A percentile compares a stretch with the other conserved stretches of the same genome.
phyloP scores from a whole-genome alignment of 2,113 vertebrate species.

The Tamias sibiricus region DNA sequence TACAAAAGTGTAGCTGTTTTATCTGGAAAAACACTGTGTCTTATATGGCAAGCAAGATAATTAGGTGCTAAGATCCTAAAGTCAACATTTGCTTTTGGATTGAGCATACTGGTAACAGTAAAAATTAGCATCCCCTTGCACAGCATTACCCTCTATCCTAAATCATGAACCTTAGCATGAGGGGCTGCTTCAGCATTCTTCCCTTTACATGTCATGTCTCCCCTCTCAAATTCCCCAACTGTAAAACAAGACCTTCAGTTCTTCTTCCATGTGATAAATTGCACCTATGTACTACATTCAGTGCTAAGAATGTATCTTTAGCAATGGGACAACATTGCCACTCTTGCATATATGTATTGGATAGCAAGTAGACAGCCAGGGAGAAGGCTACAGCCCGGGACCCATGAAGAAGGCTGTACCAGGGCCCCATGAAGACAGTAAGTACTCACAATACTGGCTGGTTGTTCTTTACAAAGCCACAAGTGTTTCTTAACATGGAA shows the following conservation, averaged over 20 bases:
- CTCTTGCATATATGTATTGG: not conserved
- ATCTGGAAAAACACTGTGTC: not conserved
- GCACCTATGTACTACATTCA: rapidly evolving
- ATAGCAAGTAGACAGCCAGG: not conserved
- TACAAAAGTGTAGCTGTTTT: not conserved
- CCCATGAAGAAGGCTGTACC: not conserved
- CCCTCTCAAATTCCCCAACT: not conserved
- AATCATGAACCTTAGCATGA: conserved; percentile 37
- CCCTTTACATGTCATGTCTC: not conserved
- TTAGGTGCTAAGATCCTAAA: conserved; percentile 29
- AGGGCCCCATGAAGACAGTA: not conserved
- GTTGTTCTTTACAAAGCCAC: conserved; percentile 14
- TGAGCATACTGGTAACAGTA: not conserved
- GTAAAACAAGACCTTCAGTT: conserved; percentile 35
- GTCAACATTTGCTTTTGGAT: conserved; percentile 41
- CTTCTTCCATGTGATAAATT: conserved; percentile 31
- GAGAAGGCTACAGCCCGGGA: too few species aligned
- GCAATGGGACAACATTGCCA: conserved; percentile 60
- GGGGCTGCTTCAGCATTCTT: not conserved
- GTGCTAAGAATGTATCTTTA: conserved; percentile 42
- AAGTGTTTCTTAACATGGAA: not conserved
- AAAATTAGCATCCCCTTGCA: not conserved
- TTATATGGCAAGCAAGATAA: conserved; percentile 13
- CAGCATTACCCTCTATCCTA: conserved; percentile 38
- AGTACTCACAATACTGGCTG: not conserved